Evolutionary conservation across 2,113 vertebrate genomes (phyloP), one percentile per base, ranked within the genome.

Genomic region (Scomber scombrus): DNA sequence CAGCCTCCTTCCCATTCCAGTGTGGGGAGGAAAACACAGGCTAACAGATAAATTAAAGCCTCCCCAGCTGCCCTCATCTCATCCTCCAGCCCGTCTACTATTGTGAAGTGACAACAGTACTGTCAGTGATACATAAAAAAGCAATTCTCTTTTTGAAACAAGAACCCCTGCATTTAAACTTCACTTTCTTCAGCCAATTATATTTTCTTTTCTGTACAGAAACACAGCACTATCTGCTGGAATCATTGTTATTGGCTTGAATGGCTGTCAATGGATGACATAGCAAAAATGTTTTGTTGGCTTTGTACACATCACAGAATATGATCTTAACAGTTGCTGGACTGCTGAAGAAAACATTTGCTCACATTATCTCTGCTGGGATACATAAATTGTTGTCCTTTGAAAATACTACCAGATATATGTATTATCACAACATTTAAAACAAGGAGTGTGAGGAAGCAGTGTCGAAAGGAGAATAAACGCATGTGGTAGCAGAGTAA

Each of bases 31-130:
- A 91, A 93, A 94, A 93, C 89, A 93, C 62, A 77, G 84, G 86
- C 81, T 92, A 93, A 94, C 86, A 89, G 90, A 92, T 94, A 93
- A 93, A 94, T 93, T 91, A 89, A 78, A 85, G 63, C 63, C 77
- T 79, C 82, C 34, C 40, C 52, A 47, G 65, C 74, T 88, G 85
- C 78, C 76, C 77, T 88, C 76, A 56, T 85, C 67, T 82, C 72
- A 80, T 82, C 69, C 74, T 71, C 57, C 54, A 84, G 74, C 60
- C 89, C 56, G 77, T 68, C 77, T 68, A 14, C 70, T 58, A 57
- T 72, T 77, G 72, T 86, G 64, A 85, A 83, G 86, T 80, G 69
- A 77, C 82, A 85, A 84, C 76, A 87, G 47, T 45, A 77, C 82
- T 81, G 84, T 80, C 85, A 87, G 77, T 70, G 70, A 74, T 78